Percentiles rank a stretch among this genome's conserved stretches.
These are phyloP conservation scores for Mormyrops boulengeri DNA, from an alignment of 2,797 vertebrate genomes.

Conservation along the genomic window DNA sequence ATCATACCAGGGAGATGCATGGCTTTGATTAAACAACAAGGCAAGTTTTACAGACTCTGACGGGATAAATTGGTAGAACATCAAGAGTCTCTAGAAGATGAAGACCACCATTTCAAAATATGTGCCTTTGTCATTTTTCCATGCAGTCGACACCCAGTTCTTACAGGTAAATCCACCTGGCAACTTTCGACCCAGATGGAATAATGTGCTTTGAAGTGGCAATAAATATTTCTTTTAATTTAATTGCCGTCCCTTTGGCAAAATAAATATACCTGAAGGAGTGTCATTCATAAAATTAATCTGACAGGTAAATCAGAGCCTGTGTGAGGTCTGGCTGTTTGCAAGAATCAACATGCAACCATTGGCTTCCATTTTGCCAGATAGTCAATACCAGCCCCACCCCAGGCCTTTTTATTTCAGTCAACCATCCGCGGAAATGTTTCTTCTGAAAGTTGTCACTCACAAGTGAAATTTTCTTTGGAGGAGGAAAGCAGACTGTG, in stretches of 20 bases:
- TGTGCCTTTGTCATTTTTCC: not conserved
- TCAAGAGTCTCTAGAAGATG: not conserved
- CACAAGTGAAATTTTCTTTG: slow-evolving; percentile 48
- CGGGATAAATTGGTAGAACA: not conserved
- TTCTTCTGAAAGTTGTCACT: slow-evolving; percentile 25
- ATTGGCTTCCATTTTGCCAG: slow-evolving; percentile 61
- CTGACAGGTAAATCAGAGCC: slow-evolving; percentile 63
- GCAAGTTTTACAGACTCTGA: not conserved
- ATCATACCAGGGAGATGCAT: not conserved
- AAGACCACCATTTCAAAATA: not conserved
- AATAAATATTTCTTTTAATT: slow-evolving; percentile 41
- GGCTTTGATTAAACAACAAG: not conserved
- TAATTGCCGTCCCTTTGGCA: slow-evolving; percentile 48
- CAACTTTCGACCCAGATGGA: slow-evolving; percentile 33
- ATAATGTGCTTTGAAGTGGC: slow-evolving; percentile 43
- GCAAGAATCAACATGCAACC: slow-evolving; percentile 52
- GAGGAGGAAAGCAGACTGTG: slow-evolving; percentile 28
- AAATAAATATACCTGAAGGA: slow-evolving; percentile 46
- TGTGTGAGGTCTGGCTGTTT: slow-evolving; percentile 59
- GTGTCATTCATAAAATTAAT: slow-evolving; percentile 55
- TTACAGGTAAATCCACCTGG: slow-evolving; percentile 12
- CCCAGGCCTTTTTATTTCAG: not conserved
- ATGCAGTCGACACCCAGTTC: slow-evolving; percentile 32
- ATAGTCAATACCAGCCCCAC: slow-evolving; percentile 44
- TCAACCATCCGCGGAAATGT: slow-evolving; percentile 15